Evolutionary conservation across 2,888 invertebrate genomes (phyloP).

Genomic region (Ormyrus labotus): DNA sequence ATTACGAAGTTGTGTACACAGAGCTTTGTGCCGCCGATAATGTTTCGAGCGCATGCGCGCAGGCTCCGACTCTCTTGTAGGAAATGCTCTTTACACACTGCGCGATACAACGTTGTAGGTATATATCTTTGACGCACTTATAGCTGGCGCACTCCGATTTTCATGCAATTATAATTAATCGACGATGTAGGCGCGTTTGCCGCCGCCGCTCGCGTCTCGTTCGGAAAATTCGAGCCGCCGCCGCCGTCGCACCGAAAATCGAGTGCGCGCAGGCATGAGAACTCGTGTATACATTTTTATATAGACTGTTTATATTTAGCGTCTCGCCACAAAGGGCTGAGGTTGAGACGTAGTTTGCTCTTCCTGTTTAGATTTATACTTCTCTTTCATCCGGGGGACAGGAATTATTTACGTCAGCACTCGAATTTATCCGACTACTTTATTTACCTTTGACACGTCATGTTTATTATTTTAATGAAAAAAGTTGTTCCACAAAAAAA

Average conservation of each 20-base stretch:
- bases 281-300: constrained; percentile 33
- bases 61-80: not conserved
- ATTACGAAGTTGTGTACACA: constrained; percentile 43
- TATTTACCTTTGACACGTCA: constrained; percentile 2
- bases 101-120: not conserved
- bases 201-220: not conserved
- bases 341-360: constrained; percentile 41
- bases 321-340: constrained; percentile 45
- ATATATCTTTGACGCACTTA: constrained; percentile 3
- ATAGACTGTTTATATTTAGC: constrained; percentile 45
- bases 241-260: no score
- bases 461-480: not conserved
- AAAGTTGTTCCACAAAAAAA: no score
- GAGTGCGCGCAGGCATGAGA: not conserved
- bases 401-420: constrained; percentile 38
- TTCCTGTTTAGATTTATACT: constrained; percentile 45
- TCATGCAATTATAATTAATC: not conserved
- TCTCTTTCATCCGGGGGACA: constrained; percentile 33
- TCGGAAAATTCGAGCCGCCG: not conserved
- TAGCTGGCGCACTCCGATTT: not conserved
- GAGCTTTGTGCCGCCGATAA: constrained; percentile 32
- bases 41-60: constrained; percentile 29
- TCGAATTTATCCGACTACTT: constrained; percentile 26
- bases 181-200: not conserved
- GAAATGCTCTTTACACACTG: constrained; percentile 1